Evolutionary conservation across 2,797 vertebrate genomes (phyloP), one percentile per base, ranked within the genome.

Genomic region (Sebastes dallii): DNA sequence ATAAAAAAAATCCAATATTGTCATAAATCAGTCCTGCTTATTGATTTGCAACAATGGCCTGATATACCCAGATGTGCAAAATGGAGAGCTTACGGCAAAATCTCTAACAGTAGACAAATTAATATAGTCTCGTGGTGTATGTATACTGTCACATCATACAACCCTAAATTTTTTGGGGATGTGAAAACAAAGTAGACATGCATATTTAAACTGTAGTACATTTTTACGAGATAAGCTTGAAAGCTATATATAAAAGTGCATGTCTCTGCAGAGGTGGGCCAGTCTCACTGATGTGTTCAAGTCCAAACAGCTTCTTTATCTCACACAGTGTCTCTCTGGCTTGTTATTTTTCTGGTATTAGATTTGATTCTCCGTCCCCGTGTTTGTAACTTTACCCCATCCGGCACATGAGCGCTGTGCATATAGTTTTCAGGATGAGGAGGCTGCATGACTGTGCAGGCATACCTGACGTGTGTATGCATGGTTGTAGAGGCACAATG

Each of bases 351-450:
- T 67, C 55, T 73, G 66, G 52, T 82, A 46, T 88, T 78, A 24
- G 65, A 78, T 83, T 82, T 85, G 32, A 72, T 66, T 72, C 11
- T 42, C 64, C 34, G 1, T 39, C 58, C 78, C 69, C 10, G 36
- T 88, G 83, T 78, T 77, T 72, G 84, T 80, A 89, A 88, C 77
- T 79, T 72, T 55, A 85, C n/a, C 46, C 78, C 67, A 52, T 76
- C 14, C 13, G 66, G 24, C 84, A 82, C 16, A 13, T 82, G 79
- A 78, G 77, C 1, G 0, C 29, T 61, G 66, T 72, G 50, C 39
- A 62, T 82, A 71, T 62, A n/a, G 74, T 71, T 77, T 78, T 78
- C 77, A 81, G 67, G 59, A 55, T 22, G 66, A 18, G 27, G 70
- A 76, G 82, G 58, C 67, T 68, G 80, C 52, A 66, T 85, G 82